phyloP scores from a whole-genome alignment of 2,797 vertebrate genomes.

The Catamblyrhynchus diadema region DNA sequence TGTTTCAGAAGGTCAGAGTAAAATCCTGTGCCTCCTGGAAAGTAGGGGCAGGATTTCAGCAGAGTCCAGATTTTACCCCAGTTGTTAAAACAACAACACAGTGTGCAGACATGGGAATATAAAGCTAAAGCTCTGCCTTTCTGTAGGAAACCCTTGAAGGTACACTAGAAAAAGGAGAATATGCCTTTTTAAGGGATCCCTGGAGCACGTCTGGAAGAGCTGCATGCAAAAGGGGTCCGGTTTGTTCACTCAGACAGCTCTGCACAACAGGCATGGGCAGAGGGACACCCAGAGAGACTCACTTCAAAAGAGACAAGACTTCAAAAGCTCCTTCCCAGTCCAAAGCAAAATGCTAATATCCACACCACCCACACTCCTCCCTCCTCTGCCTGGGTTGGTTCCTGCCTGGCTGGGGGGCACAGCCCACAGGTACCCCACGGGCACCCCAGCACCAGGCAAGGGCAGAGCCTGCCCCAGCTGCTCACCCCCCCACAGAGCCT shows the following conservation, averaged over 20 bases:
- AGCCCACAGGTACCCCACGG: neutral
- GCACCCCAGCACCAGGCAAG: neutral
- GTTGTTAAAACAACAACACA: neutral
- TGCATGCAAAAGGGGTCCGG: neutral
- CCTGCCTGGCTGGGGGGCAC: neutral
- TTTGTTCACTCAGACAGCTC: neutral
- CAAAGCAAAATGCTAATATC: conserved; percentile 25
- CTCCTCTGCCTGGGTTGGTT: neutral
- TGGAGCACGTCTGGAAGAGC: neutral
- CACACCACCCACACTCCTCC: conserved; percentile 8
- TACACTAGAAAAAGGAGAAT: neutral
- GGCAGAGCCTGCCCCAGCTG: neutral
- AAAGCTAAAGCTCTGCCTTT: neutral
- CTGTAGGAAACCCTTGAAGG: neutral
- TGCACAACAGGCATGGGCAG: neutral
- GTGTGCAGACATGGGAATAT: neutral
- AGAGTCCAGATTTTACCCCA: neutral
- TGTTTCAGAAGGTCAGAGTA: neutral
- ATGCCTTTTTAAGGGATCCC: neutral
- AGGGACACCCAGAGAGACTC: neutral
- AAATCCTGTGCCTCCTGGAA: neutral
- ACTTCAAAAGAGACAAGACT: conserved; percentile 30
- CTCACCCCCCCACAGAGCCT: neutral
- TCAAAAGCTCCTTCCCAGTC: conserved; percentile 26
- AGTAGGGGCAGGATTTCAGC: neutral